phyloP scores from a whole-genome alignment of 2,888 invertebrate species.

The Gastracanthus pulcherrimus region DNA sequence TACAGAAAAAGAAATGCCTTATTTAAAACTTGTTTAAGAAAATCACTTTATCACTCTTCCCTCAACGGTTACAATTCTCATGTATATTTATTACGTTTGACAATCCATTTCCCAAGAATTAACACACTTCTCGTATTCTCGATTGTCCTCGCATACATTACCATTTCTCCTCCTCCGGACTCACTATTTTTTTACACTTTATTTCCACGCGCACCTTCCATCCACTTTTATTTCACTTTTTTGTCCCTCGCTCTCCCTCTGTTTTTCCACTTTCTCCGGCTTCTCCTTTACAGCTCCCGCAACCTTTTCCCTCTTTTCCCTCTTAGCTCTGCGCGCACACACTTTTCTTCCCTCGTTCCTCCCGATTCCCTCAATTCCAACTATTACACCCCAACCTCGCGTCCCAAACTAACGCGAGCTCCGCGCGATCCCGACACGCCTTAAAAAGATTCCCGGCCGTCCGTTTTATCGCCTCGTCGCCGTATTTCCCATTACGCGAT shows the following conservation, averaged over 20 bases:
- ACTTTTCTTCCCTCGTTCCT: not conserved
- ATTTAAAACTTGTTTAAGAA: too few relatives aligned
- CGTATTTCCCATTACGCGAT: not conserved
- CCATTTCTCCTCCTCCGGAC: not conserved
- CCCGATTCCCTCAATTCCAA: not conserved
- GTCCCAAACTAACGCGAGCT: too few relatives aligned
- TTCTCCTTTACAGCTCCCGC: not conserved
- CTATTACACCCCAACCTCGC: not conserved
- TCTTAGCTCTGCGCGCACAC: not conserved
- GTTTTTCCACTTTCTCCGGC: not conserved
- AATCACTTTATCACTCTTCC: too few relatives aligned
- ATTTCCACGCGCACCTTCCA: not conserved
- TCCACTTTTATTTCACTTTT: not conserved
- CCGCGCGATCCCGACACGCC: not conserved
- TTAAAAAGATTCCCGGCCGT: not conserved
- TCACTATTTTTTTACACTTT: not conserved
- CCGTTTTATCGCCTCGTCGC: not conserved
- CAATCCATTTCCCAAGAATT: too few relatives aligned
- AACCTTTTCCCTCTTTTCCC: not conserved
- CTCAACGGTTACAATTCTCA: too few relatives aligned
- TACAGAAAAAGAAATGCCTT: too few relatives aligned
- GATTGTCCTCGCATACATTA: too few relatives aligned
- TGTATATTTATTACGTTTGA: too few relatives aligned
- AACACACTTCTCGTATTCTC: too few relatives aligned
- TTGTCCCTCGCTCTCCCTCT: not conserved